These are phyloP conservation scores for Neogobius melanostomus DNA, from an alignment of 2,113 vertebrate species.

Conservation along the genomic window DNA sequence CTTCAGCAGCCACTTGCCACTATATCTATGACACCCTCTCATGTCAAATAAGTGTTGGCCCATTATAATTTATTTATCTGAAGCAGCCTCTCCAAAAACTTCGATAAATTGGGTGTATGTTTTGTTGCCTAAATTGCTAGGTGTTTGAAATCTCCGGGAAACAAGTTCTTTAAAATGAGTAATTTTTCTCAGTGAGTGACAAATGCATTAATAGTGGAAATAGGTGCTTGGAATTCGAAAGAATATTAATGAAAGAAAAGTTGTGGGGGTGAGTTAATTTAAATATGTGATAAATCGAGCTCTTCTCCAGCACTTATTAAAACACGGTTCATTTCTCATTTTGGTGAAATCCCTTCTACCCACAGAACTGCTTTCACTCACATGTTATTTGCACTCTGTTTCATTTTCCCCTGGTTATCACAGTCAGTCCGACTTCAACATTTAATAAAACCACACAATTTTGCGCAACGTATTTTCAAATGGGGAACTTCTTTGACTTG, in stretches of 20 bases:
- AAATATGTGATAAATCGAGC: constrained; percentile 3
- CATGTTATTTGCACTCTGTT: not conserved
- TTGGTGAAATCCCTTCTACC: not conserved
- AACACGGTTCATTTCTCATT: constrained; percentile 13
- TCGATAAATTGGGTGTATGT: too few relatives aligned
- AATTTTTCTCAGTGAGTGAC: not conserved
- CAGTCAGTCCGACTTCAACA: constrained; percentile 43
- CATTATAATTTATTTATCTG: too few relatives aligned
- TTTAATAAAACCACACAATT: constrained; percentile 10
- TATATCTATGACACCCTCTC: too few relatives aligned
- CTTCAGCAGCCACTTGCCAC: too few relatives aligned
- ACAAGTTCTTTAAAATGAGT: not conserved
- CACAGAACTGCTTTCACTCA: constrained; percentile 1
- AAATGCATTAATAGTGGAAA: not conserved
- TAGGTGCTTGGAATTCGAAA: not conserved
- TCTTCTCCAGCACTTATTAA: constrained; percentile 25
- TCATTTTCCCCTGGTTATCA: constrained; percentile 31
- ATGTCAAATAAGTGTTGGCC: too few relatives aligned
- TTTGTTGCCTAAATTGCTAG: too few relatives aligned
- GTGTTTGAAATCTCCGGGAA: not conserved
- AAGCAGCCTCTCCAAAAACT: too few relatives aligned
- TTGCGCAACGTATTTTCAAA: constrained; percentile 16
- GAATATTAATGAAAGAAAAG: not conserved
- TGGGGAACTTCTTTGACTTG: constrained; percentile 11
- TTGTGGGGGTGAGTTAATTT: not conserved